phyloP scores from a whole-genome alignment of 2,797 vertebrate species.

The Eurystomus glaucurus region DNA sequence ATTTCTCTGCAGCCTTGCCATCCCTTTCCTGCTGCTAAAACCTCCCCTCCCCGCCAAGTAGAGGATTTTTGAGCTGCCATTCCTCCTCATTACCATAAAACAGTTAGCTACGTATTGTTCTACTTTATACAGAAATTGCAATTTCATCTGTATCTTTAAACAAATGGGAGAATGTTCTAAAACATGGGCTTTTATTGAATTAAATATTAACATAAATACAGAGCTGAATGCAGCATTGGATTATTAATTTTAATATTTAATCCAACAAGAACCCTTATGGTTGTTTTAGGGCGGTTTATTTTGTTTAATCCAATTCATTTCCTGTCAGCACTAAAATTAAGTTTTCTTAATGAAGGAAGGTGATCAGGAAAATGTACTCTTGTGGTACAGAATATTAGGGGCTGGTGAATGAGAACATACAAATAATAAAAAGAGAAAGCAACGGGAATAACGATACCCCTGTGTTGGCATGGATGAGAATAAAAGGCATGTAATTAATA shows the following conservation, averaged over 20 bases:
- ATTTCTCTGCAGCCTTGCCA: neutral
- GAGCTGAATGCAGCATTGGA: constrained; percentile 55
- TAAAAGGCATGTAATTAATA: neutral
- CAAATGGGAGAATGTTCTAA: constrained; percentile 69
- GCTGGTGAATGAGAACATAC: neutral
- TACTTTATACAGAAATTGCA: constrained; percentile 44
- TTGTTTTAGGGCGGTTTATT: constrained; percentile 54
- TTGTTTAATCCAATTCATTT: constrained; percentile 62
- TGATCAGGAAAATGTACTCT: constrained; percentile 26
- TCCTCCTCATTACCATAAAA: constrained; percentile 33
- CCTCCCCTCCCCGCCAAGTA: neutral
- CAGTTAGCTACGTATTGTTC: constrained; percentile 15
- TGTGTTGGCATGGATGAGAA: neutral
- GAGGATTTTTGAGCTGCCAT: constrained; percentile 10
- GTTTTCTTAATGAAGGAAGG: constrained; percentile 54
- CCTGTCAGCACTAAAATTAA: constrained; percentile 48
- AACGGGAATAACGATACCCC: neutral
- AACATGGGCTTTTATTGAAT: constrained; percentile 75
- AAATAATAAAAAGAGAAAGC: constrained; percentile 36
- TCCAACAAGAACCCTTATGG: constrained; percentile 52
- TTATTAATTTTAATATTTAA: constrained; percentile 81
- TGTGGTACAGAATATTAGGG: neutral
- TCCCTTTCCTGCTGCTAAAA: neutral
- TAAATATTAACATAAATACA: constrained; percentile 81
- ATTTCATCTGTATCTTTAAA: constrained; percentile 64